A percentile compares a stretch with the other conserved stretches of the same genome.
Conservation (phyloP, 2,113 vertebrate genomes). For the Zapus hudsonius region DNA sequence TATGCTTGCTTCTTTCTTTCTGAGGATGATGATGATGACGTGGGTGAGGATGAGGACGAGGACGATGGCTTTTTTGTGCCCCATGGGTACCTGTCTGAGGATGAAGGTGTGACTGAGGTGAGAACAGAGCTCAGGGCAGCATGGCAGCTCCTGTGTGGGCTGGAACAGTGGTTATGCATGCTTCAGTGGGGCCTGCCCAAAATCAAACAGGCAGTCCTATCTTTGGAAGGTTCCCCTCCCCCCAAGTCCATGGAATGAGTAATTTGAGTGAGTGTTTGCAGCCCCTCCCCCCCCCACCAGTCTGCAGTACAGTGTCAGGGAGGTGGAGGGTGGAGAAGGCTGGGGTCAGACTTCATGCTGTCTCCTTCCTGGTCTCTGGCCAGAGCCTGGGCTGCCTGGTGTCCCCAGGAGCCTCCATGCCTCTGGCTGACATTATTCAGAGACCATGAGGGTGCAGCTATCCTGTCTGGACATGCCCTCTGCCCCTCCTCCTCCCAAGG, state of each 20-base stretch:
- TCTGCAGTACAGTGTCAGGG: neutral
- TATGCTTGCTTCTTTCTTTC: neutral
- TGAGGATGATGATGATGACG: constrained; percentile 95
- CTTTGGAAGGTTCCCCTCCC: neutral
- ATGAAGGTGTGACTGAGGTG: constrained; percentile 94
- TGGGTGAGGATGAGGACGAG: constrained; percentile 94
- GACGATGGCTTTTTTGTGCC: constrained; percentile 98
- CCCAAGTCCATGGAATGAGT: too few relatives aligned
- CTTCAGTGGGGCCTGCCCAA: too few relatives aligned
- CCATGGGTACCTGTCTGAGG: constrained; percentile 98
- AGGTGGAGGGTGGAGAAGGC: neutral
- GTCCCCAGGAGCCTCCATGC: neutral
- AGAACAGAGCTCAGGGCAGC: neutral
- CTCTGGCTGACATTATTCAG: neutral
- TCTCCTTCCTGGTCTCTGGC: neutral
- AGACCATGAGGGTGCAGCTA: too few relatives aligned
- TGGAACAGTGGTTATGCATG: accelerated
- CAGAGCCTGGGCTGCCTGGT: too few relatives aligned
- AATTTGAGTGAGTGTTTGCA: neutral
- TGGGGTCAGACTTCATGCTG: neutral
- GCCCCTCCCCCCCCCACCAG: too few relatives aligned
- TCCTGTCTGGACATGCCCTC: neutral
- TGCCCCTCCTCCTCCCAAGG: neutral
- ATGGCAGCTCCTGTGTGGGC: neutral
- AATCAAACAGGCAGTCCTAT: neutral